Evolutionary conservation across 2,888 invertebrate genomes (phyloP), one percentile per base, ranked within the genome.

Genomic region (Ochropleura leucogaster): DNA sequence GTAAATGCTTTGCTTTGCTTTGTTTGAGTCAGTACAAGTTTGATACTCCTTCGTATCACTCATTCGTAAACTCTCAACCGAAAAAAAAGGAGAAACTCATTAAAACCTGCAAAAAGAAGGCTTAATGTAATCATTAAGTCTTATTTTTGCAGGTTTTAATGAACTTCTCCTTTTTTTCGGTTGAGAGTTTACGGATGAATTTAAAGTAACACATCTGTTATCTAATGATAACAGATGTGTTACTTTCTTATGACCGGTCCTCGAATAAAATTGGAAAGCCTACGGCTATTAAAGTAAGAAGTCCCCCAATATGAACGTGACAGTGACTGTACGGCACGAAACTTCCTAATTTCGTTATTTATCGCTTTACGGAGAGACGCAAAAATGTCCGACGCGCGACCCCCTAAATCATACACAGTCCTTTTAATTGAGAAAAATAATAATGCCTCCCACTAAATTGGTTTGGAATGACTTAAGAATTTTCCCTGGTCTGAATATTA

Each of bases 381-480:
- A 89, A 93, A 93, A 94, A 92, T 91, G 90, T 92, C 89, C 87
- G 88, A 82, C 86, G 64, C 83, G 86, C 72, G 85, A 84, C 82
- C 88, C 83, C 83, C 83, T 95, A 94, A 95, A 95, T 95, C 93
- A 94, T 90, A 88, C 88, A 86, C 86, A 85, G 87, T 72, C 68
- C 76, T 87, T 87, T 92, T 94, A 94, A 95, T 94, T 95, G 92
- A 92, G 90, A 94, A 94, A 94, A 94, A 94, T 93, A 94, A 94
- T 93, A 94, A 92, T 93, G 90, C 89, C 89, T 85, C 85, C 71
- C 86, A 85, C 85, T 80, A 85, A 91, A 92, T 90, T 87, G 87
- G 82, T 86, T 86, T 81, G 89, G 89, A 93, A 92, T 90, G 90
- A 90, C 90, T 91, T 84, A 87, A 89, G 91, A 89, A 90, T 89